Base-by-base conservation (phyloP, 2,797 vertebrate genomes). In the Streptopelia turtur region DNA sequence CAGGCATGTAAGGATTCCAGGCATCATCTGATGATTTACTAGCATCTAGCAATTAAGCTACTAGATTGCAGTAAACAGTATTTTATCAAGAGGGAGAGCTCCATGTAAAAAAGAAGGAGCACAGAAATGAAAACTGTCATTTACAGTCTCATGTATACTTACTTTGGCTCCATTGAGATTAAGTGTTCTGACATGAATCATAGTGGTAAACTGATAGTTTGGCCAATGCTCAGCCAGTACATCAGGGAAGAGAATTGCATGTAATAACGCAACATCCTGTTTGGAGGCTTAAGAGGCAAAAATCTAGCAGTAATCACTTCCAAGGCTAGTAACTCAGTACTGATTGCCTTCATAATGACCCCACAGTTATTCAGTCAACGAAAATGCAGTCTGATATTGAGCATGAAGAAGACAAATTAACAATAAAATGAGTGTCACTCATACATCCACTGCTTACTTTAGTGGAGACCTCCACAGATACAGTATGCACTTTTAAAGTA, bases 391-490 rank as follows among this genome's bases (percentile, higher is more conserved):
- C 91, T 96, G 83, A 69, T 94, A 92, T 43, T 69, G 90, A 92
- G 68, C 64, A 96, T 75, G 81, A 80, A 57, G 53, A 93, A 95
- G 94, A 96, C 65, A 93, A 94, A 94, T 94, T 95, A 93, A 83
- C 88, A 94, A 83, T 74, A 93, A 93, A 96, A 82, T 61, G 66
- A 89, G 45, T 64, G 39, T 66, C 52, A 76, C 69, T 83, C 37
- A 47, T 56, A 89, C 27, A 87, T 68, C 53, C 64, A 87, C 6
- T 0, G 5, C 59, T 30, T 64, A 45, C 53, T 77, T 70, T 43
- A 90, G 53, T 4, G 30, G 45, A 90, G 60, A 69, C 53, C 60
- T 82, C 71, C 27, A 94, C 60, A 95, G 79, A 82, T 33, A 60
- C 23, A 82, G 43, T 16, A 53, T 17, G 12, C 22, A 25, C 35